Conservation (phyloP, 2,113 vertebrate species). For the Muscicapa adusta region DNA sequence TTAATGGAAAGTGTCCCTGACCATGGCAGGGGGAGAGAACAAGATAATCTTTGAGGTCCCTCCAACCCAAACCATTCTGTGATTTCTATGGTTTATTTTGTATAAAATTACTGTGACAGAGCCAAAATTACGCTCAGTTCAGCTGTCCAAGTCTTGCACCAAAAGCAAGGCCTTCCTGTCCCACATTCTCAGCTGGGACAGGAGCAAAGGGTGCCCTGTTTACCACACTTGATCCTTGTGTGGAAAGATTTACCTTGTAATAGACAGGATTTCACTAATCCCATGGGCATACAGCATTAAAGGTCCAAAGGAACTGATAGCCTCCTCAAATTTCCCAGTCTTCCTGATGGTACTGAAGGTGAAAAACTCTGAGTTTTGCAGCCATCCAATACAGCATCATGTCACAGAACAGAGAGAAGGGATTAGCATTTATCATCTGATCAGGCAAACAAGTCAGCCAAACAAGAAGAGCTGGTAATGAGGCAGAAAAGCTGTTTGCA, state of each 20-base stretch:
- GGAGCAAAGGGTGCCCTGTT: neutral
- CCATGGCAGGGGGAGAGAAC: neutral
- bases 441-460: neutral
- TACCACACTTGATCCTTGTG: neutral
- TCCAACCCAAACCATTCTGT: neutral
- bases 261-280: neutral
- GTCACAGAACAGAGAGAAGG: neutral
- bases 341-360: neutral
- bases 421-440: neutral
- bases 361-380: neutral
- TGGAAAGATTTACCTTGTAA: neutral
- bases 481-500: conserved; percentile 6
- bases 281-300: neutral
- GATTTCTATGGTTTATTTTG: neutral
- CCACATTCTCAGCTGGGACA: neutral
- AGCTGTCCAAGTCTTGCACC: neutral
- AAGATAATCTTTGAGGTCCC: neutral
- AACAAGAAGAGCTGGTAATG: conserved; percentile 19
- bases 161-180: neutral
- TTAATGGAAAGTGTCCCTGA: neutral
- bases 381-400: neutral
- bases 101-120: neutral
- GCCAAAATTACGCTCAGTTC: neutral
- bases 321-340: neutral
- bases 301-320: neutral